These are phyloP conservation scores for Anneissia japonica DNA, from an alignment of 35 echinoderm and acorn worm genomes.

Conservation along the genomic window DNA sequence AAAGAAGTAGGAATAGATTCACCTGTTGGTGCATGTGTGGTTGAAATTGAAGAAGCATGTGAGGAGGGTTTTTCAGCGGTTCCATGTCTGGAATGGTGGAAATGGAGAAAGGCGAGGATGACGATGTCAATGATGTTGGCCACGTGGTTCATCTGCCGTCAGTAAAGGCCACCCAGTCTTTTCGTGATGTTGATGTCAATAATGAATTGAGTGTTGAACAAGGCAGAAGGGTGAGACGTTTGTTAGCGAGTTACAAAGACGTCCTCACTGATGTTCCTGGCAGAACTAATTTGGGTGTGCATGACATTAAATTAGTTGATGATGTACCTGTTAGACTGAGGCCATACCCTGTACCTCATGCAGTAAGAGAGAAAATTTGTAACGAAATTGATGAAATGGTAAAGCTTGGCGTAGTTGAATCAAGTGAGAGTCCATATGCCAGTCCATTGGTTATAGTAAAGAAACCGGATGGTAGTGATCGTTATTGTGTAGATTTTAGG, in stretches of 20 bases:
- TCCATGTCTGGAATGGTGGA: too few relatives aligned
- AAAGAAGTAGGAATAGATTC: too few relatives aligned
- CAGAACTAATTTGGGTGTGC: slow-evolving; percentile 26
- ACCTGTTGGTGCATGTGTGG: too few relatives aligned
- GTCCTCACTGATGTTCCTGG: slow-evolving; percentile 45
- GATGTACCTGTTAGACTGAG: neutral
- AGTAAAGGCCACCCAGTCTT: neutral
- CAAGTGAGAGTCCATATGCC: slow-evolving; percentile 29
- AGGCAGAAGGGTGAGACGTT: neutral
- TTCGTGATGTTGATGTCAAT: neutral
- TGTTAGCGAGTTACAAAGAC: slow-evolving; percentile 4
- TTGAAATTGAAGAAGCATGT: too few relatives aligned
- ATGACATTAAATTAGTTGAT: slow-evolving; percentile 27
- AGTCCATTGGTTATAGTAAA: slow-evolving; percentile 40
- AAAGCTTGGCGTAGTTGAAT: neutral
- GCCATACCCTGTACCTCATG: slow-evolving; percentile 9
- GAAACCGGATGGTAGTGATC: neutral
- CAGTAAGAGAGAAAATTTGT: neutral
- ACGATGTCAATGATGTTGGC: neutral
- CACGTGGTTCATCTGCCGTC: slow-evolving; percentile 3
- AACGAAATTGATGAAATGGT: slow-evolving; percentile 10
- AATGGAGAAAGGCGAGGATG: too few relatives aligned
- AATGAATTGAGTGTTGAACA: neutral
- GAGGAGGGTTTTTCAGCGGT: too few relatives aligned
- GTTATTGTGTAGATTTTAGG: slow-evolving; percentile 20